Percentiles rank a stretch among this genome's conserved stretches.
These are phyloP conservation scores for Sitodiplosis mosellana DNA, from an alignment of 1,140 invertebrate species.

Conservation along the genomic window DNA sequence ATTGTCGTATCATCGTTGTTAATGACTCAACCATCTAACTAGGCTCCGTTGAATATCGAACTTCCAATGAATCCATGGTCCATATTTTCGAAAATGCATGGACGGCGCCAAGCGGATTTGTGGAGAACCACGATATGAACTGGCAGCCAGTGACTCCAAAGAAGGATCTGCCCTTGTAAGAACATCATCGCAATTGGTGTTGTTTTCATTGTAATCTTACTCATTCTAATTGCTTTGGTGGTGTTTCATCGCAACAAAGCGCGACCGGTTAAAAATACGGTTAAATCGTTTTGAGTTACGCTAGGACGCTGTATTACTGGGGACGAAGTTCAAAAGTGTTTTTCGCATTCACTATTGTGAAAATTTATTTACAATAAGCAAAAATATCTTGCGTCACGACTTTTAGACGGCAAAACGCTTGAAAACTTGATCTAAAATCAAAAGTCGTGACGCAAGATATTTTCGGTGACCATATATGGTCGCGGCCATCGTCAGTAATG, in stretches of 20 bases:
- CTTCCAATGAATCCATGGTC: slow-evolving; percentile 60
- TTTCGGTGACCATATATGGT: too few species aligned
- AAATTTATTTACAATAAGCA: too few species aligned
- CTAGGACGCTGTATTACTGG: too few species aligned
- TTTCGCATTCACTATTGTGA: too few species aligned
- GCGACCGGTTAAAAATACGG: slow-evolving; percentile 70
- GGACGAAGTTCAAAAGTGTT: too few species aligned
- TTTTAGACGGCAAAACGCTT: too few species aligned
- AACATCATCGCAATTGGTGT: slow-evolving; percentile 62
- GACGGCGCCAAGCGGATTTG: slow-evolving; percentile 71
- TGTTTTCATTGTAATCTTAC: slow-evolving; percentile 52
- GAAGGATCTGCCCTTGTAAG: slow-evolving; percentile 48
- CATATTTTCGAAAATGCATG: slow-evolving; percentile 62
- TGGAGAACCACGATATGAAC: slow-evolving; percentile 55
- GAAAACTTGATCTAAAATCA: too few species aligned
- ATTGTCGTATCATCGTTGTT: slow-evolving; percentile 67
- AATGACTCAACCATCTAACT: slow-evolving; percentile 67
- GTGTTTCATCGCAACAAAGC: slow-evolving; percentile 52
- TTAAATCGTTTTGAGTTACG: too few species aligned
- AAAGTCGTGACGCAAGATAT: too few species aligned
- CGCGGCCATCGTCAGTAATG: too few species aligned
- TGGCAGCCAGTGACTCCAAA: slow-evolving; percentile 39
- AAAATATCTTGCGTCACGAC: too few species aligned
- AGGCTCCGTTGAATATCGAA: slow-evolving; percentile 68
- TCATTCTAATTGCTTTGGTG: slow-evolving; percentile 53